A percentile compares a stretch with the other conserved stretches of the same genome.
Evolutionary conservation across 2,888 invertebrate genomes (phyloP).

Genomic region (Eueremaeus valkanovi): DNA sequence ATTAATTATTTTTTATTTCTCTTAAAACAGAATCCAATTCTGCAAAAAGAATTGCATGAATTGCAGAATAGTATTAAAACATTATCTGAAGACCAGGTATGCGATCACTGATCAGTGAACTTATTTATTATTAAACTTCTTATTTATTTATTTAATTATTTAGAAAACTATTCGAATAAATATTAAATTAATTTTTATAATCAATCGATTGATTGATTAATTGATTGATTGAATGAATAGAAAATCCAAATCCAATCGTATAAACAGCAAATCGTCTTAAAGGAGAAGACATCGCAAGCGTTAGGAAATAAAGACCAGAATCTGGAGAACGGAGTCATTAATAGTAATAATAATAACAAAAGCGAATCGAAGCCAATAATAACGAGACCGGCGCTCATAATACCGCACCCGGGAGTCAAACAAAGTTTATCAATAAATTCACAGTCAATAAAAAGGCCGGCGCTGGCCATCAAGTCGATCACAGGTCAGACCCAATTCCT

Average conservation of each 20-base stretch:
- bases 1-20: not conserved
- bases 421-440: not conserved
- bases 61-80: constrained; percentile 43
- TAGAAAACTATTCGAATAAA: no score
- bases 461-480: constrained; percentile 30
- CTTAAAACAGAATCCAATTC: constrained; percentile 43
- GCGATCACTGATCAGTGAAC: no score
- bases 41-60: constrained; percentile 45
- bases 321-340: not conserved
- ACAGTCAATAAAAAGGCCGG: constrained; percentile 10
- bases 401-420: not conserved
- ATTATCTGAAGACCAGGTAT: constrained; percentile 45
- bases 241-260: constrained; percentile 1
- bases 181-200: no score
- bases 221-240: not conserved
- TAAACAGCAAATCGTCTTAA: not conserved
- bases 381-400: constrained; percentile 12
- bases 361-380: constrained; percentile 19
- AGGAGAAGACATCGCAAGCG: not conserved
- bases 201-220: no score
- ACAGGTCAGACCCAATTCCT: constrained; percentile 26
- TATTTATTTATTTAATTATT: no score
- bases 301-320: not conserved
- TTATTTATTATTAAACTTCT: no score
- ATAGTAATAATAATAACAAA: not conserved